Percentiles rank a stretch among this genome's conserved stretches.
These are phyloP conservation scores for Tyrophagus putrescentiae DNA, from an alignment of 1,140 invertebrate species.

Conservation along the genomic window DNA sequence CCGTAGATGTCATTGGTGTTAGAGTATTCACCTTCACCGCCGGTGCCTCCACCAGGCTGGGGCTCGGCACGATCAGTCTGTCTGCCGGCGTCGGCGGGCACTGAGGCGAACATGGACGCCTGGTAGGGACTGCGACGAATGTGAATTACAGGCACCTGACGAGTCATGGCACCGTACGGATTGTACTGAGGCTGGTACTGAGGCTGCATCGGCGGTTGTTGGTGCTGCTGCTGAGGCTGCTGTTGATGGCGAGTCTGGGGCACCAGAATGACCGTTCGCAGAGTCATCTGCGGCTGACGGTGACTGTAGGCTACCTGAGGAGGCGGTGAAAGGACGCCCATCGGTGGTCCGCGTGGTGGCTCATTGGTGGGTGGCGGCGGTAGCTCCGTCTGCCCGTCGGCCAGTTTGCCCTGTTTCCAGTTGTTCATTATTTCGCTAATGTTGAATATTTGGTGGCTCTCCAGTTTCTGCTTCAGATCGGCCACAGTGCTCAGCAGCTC, in stretches of 20 bases:
- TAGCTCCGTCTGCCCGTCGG: not conserved
- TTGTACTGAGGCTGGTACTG: not conserved
- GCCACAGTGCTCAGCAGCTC: not conserved
- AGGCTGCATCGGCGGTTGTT: not conserved
- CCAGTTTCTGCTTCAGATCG: not conserved
- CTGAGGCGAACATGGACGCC: not conserved
- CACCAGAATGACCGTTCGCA: not conserved
- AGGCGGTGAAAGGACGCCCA: not conserved
- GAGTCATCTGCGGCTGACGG: not conserved
- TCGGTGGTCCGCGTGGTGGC: not conserved
- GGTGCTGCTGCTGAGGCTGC: not conserved
- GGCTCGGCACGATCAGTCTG: not conserved
- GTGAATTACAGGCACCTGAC: not conserved
- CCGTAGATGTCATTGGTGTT: conserved; percentile 1
- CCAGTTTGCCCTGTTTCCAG: conserved; percentile 7
- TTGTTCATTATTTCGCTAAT: conserved; percentile 4
- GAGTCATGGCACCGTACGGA: not conserved
- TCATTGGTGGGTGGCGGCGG: not conserved
- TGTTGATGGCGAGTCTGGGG: not conserved
- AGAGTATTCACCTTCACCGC: not conserved
- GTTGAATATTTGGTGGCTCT: conserved; percentile 12
- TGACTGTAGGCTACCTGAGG: not conserved
- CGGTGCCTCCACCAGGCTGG: no score
- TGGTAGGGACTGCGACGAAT: conserved; percentile 3
- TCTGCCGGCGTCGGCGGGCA: not conserved